phyloP scores from a whole-genome alignment of 2,888 invertebrate species.

The Eupithecia centaureata region DNA sequence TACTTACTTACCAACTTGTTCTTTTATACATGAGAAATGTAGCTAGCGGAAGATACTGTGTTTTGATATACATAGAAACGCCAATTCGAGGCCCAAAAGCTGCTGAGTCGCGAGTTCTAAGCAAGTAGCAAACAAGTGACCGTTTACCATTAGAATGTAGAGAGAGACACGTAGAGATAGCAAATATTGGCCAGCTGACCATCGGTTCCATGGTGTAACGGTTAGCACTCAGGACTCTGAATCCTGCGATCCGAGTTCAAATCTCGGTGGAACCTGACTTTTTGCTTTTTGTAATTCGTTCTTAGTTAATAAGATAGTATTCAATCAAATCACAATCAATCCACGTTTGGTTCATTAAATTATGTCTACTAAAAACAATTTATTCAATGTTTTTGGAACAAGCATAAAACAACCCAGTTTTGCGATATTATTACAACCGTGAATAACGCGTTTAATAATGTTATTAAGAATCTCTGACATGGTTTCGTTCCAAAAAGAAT shows the following conservation, averaged over 20 bases:
- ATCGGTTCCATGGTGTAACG: slow-evolving; percentile 85
- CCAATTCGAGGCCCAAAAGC: too few relatives aligned
- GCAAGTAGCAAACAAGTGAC: not conserved
- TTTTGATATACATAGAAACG: too few relatives aligned
- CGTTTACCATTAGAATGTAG: not conserved
- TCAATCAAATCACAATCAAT: not conserved
- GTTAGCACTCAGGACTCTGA: slow-evolving; percentile 92
- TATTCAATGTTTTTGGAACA: not conserved
- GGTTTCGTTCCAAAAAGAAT: slow-evolving; percentile 12
- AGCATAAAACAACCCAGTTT: not conserved
- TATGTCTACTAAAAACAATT: not conserved
- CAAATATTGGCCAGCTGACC: not conserved
- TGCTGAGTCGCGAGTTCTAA: not conserved
- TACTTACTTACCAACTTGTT: too few relatives aligned
- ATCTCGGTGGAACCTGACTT: slow-evolving; percentile 89
- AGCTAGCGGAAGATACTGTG: not conserved
- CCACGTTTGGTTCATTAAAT: not conserved
- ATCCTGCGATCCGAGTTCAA: slow-evolving; percentile 93
- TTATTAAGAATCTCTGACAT: slow-evolving; percentile 18
- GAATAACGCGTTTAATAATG: not conserved
- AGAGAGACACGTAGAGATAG: not conserved
- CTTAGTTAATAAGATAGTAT: not conserved
- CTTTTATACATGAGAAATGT: not conserved
- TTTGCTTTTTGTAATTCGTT: slow-evolving; percentile 41
- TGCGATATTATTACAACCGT: not conserved